Conservation (phyloP, 37 sponge, comb jelly and placozoan species). For the Dysidea cf. avara region DNA sequence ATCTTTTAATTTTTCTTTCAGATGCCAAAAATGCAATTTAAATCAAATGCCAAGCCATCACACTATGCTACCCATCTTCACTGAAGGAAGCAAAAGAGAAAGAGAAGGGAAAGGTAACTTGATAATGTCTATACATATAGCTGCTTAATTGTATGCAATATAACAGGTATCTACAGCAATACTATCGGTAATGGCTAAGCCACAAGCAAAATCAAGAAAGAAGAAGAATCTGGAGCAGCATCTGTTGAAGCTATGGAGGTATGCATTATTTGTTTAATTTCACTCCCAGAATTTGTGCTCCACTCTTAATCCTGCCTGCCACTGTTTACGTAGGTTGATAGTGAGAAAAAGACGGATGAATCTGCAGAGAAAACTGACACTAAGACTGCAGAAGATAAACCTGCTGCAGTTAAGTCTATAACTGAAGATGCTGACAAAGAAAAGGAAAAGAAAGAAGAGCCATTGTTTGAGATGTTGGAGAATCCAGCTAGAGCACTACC, state of each 20-base stretch:
- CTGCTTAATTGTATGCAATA: neutral
- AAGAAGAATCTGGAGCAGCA: constrained; percentile 16
- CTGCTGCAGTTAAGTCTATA: constrained; percentile 7
- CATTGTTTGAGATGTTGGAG: constrained; percentile 73
- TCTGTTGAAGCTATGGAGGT: constrained; percentile 43
- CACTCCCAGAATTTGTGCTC: neutral
- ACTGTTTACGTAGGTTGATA: neutral
- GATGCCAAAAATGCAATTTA: constrained; percentile 93
- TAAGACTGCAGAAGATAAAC: neutral
- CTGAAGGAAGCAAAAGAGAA: constrained; percentile 91
- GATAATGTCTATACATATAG: neutral
- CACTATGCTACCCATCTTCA: constrained; percentile 79
- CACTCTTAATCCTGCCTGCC: neutral
- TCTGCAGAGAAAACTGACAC: constrained; percentile 4
- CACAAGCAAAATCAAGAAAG: constrained; percentile 71
- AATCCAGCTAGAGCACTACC: constrained; percentile 95
- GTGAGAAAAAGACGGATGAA: constrained; percentile 18
- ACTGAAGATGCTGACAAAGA: constrained; percentile 14
- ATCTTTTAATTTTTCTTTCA: too few species aligned
- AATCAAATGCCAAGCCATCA: constrained; percentile 89
- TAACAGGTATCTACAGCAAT: constrained; percentile 89
- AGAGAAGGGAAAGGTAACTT: constrained; percentile 82
- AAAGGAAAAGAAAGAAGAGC: constrained; percentile 53
- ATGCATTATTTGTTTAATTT: neutral
- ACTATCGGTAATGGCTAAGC: constrained; percentile 90